Base-by-base conservation (phyloP, 2,888 invertebrate genomes). In the Napeogenes inachia region DNA sequence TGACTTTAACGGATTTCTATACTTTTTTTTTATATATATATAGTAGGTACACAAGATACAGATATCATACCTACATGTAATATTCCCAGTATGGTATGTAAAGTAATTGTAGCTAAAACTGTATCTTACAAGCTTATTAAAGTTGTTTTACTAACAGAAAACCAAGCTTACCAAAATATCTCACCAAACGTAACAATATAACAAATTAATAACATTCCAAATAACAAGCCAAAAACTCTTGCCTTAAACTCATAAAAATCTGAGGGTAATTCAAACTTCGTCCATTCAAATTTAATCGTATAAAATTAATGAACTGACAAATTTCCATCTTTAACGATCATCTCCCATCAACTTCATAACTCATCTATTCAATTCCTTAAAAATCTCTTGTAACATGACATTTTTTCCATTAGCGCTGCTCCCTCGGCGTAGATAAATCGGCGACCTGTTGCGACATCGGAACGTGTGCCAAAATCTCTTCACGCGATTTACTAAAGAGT, bases 351-450 rank as follows among this genome's bases (percentile, higher is more conserved):
- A 71, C 72, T 75, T 74, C 79, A 82, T 81, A 82, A 82, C 79
- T 84, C 84, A 82, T 80, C 75, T 76, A 75, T 77, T 80, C 78
- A 80, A 75, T 70, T 76, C 76, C 78, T 79, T 83, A 78, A 80
- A 79, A 77, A 74, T 78, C 74, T 57, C 62, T 55, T 74, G 76
- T 81, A 76, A 79, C 80, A 79, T 82, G 84, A 82, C 82, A 69
- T 81, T 86, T 88, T 86, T 87, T 86, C 83, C 83, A 86, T 86
- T 84, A 87, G 75, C 74, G 74, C 78, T 80, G 76, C 81, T 76
- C 72, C 69, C 69, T 58, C 68, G 66, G 73, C 69, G 63, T 63
- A 75, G 78, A 82, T 81, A 80, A 85, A 87, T 85, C 84, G 87
- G 74, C 85, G 80, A 88, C 88, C 88, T 88, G 87, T 88, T 88